phyloP scores from a whole-genome alignment of 1,140 invertebrate genomes.

The Drosophila truncata region DNA sequence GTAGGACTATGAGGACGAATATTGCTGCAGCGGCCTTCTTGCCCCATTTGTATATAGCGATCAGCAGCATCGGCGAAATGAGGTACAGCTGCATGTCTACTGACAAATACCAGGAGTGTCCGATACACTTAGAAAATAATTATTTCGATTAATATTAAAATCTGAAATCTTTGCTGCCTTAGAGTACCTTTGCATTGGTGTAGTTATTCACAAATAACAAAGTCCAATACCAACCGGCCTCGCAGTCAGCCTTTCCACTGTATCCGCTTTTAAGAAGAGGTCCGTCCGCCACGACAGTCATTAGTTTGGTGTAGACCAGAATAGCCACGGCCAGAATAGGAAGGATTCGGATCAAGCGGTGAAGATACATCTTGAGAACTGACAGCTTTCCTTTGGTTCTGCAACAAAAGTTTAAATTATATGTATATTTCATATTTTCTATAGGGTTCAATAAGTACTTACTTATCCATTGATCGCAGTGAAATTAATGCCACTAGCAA shows the following conservation, averaged over 20 bases:
- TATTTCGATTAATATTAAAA: background rate
- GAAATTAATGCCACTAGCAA: conserved; percentile 88
- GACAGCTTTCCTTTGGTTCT: conserved; percentile 28
- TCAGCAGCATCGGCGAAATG: conserved; percentile 90
- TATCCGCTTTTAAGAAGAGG: conserved; percentile 1
- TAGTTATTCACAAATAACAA: conserved; percentile 65
- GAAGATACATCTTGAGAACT: conserved; percentile 1
- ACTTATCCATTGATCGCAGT: conserved; percentile 88
- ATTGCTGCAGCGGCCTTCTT: conserved; percentile 49
- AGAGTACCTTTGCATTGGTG: conserved; percentile 87
- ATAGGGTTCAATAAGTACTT: conserved; percentile 84
- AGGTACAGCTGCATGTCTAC: conserved; percentile 89
- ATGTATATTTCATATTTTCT: background rate
- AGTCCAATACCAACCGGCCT: conserved; percentile 56
- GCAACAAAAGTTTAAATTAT: background rate
- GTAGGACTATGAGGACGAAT: conserved; percentile 28
- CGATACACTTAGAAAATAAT: background rate
- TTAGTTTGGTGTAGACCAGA: conserved; percentile 20
- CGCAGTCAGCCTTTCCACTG: conserved; percentile 55
- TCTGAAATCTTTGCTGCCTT: conserved; percentile 50
- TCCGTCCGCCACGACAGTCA: background rate
- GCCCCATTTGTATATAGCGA: conserved; percentile 88
- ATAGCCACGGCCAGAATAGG: background rate
- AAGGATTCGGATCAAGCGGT: background rate
- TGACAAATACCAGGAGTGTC: background rate